A percentile compares a stretch with the other conserved stretches of the same genome.
phyloP scores from a whole-genome alignment of 2,113 vertebrate species.

The Apteryx owenii region DNA sequence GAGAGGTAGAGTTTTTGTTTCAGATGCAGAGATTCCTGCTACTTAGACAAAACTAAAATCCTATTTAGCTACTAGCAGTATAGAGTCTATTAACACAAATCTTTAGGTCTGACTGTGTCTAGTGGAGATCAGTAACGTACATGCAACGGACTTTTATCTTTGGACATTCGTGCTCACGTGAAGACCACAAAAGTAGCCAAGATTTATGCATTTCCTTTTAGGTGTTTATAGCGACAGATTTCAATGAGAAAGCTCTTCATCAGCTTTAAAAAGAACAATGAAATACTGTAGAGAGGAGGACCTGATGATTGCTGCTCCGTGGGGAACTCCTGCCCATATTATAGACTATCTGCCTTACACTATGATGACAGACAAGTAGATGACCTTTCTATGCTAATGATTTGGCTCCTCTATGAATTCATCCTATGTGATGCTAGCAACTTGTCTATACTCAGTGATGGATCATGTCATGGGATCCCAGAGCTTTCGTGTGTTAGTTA shows the following conservation, averaged over 20 bases:
- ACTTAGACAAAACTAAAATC: not conserved
- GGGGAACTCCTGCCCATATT: constrained; percentile 40
- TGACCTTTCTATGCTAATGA: constrained; percentile 71
- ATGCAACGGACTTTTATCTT: not conserved
- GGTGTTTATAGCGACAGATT: constrained; percentile 17
- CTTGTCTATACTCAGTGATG: constrained; percentile 63
- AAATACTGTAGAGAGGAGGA: not conserved
- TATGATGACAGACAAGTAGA: constrained; percentile 55
- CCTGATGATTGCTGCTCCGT: constrained; percentile 42
- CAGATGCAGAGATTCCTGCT: not conserved
- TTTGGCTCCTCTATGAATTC: constrained; percentile 56
- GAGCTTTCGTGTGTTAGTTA: constrained; percentile 64
- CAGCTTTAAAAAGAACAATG: constrained; percentile 5
- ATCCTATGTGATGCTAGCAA: constrained; percentile 36
- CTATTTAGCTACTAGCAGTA: not conserved
- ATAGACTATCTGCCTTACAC: constrained; percentile 53
- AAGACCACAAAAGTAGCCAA: not conserved
- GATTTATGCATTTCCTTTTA: not conserved
- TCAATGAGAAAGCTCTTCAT: constrained; percentile 4
- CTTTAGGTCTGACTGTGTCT: not conserved
- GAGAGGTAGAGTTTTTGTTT: not conserved
- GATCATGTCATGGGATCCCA: constrained; percentile 62
- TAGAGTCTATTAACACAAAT: not conserved
- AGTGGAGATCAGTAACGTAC: not conserved
- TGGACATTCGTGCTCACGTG: not conserved